Evolutionary conservation across 2,888 invertebrate genomes (phyloP).

Genomic region (Rugalucina vietnamica): DNA sequence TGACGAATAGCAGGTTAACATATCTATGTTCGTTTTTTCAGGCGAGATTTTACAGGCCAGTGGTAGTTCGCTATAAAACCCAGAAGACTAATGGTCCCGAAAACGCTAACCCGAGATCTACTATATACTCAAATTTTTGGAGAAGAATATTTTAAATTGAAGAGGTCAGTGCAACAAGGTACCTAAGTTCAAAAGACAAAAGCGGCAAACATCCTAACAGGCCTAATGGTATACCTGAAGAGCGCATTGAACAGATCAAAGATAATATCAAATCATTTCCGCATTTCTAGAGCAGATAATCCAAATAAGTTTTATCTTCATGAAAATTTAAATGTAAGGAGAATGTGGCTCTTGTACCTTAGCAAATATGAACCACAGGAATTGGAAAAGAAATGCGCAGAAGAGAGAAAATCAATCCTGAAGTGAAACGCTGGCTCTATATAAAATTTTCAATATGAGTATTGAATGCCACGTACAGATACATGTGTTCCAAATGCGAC

Average conservation of each 20-base stretch:
- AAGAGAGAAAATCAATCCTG: not conserved
- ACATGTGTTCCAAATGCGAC: constrained; percentile 35
- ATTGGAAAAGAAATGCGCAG: not conserved
- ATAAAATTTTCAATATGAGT: constrained; percentile 29
- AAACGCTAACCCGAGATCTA: too few species aligned
- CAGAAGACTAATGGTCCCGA: too few species aligned
- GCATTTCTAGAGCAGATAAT: not conserved
- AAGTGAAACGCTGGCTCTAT: constrained; percentile 27
- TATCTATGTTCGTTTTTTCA: too few species aligned
- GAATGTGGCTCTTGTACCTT: not conserved
- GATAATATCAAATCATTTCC: not conserved
- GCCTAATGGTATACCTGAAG: not conserved
- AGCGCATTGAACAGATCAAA: not conserved
- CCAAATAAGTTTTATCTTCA: not conserved
- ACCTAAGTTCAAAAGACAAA: too few species aligned
- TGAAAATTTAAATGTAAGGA: not conserved
- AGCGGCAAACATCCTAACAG: not conserved
- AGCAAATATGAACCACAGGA: not conserved
- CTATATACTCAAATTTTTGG: too few species aligned
- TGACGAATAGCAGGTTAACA: too few species aligned
- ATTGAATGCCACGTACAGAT: constrained; percentile 34
- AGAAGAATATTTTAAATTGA: too few species aligned
- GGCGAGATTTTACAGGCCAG: too few species aligned
- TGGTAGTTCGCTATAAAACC: too few species aligned
- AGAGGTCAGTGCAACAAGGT: too few species aligned